Evolutionary conservation across 2,888 invertebrate genomes (phyloP), one percentile per base, ranked within the genome.

Genomic region (Punctoribates punctum): DNA sequence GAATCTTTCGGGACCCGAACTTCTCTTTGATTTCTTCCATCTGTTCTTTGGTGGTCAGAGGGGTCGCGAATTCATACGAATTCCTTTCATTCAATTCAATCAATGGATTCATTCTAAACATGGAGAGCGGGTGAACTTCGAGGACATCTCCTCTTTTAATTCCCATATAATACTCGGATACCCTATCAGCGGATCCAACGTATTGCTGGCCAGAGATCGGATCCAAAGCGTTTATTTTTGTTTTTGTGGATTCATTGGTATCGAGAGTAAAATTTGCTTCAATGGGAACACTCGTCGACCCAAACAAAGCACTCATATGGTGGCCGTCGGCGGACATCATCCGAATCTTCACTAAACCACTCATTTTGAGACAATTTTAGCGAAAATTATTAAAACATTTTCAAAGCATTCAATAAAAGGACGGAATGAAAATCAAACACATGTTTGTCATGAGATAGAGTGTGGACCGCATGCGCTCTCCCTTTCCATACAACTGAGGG

Each of bases 11-110:
- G 20, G 76, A 76, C 2, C 76, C 76, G 57, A 76, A 76, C 51
- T 76, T 76, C 38, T 57, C 73, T 46, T 76, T 76, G 73, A 76
- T 42, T 73, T 76, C 76, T 25, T 76, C 76, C 60, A 76, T n/a
- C 29, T 76, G 76, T 62, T 76, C 73, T 23, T 73, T 38, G 25
- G 20, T 15, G 23, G 76, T 46, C 6, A 76, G 57, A 15, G 60
- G 62, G 17, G 72, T 46, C 9, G 15, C 25, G 17, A 1, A 20
- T 11, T 23, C 15, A 15, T 0, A 34, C 3, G 13, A 67, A 42
- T 9, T 46, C 17, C 13, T n/a, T 46, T 72, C 48, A 23, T 48
- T 72, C 13, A 60, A 13, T 25, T 57, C 60, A 34, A 73, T 20
- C 17, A 60, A n/a, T 17, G 73, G 38, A 34, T 38, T 38, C 73